Conservation (phyloP, 1,140 invertebrate genomes). For the Caenorhabditis latens region DNA sequence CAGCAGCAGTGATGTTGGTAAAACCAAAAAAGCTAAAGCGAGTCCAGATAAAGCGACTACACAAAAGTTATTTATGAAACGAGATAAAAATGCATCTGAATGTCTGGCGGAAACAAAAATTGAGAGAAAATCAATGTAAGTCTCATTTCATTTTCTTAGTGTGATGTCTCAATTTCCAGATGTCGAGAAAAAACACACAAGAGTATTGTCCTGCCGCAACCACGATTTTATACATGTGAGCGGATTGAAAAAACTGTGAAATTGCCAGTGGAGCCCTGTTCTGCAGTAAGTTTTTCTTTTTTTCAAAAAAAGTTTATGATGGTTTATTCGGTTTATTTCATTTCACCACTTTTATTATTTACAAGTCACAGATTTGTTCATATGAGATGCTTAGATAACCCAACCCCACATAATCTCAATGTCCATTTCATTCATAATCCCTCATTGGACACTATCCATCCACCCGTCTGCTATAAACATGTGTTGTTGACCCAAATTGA, state of each 20-base stretch:
- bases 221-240: slow-evolving; percentile 40
- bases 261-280: background rate
- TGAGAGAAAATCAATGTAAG: slow-evolving; percentile 45
- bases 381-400: no score
- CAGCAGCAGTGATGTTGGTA: background rate
- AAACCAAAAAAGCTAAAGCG: background rate
- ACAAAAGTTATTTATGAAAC: slow-evolving; percentile 36
- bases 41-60: slow-evolving; percentile 8
- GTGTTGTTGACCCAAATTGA: slow-evolving; percentile 55
- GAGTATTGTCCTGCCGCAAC: slow-evolving; percentile 41
- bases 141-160: background rate
- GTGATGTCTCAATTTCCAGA: slow-evolving; percentile 23
- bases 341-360: no score
- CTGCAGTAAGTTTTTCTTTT: background rate
- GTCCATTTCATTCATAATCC: slow-evolving; percentile 5
- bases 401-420: background rate
- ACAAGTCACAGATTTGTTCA: no score
- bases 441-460: background rate
- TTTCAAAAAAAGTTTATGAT: background rate
- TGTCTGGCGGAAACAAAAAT: slow-evolving; percentile 48
- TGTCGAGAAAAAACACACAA: slow-evolving; percentile 50
- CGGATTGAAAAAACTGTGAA: slow-evolving; percentile 36
- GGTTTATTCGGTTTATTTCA: no score
- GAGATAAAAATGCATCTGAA: slow-evolving; percentile 16
- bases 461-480: slow-evolving; percentile 45